Conservation (phyloP, 2,797 vertebrate genomes). For the Gadopsis marmoratus region DNA sequence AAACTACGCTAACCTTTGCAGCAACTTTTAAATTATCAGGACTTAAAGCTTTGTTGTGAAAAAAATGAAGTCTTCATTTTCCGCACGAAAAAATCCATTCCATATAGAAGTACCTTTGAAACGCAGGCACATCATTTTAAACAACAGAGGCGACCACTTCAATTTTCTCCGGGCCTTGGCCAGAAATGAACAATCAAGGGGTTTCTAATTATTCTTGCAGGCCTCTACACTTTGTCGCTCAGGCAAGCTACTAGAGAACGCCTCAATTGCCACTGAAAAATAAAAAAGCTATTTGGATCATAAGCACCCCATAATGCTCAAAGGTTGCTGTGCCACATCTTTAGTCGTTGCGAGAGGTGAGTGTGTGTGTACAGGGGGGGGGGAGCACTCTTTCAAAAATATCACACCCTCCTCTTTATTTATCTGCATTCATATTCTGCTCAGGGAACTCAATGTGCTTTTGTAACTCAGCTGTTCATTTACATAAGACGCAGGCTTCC, state of each 20-base stretch:
- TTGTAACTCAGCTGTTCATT: slow-evolving; percentile 65
- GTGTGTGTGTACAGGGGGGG: slow-evolving; percentile 4
- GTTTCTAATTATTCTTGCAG: slow-evolving; percentile 22
- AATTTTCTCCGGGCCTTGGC: slow-evolving; percentile 21
- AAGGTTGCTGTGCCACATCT: slow-evolving; percentile 12
- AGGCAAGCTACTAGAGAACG: background rate
- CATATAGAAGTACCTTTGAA: slow-evolving; percentile 2
- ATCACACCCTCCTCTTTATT: slow-evolving; percentile 38
- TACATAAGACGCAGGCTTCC: slow-evolving; percentile 61
- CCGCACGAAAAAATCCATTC: slow-evolving; percentile 5
- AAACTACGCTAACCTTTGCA: background rate
- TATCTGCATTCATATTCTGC: slow-evolving; percentile 55
- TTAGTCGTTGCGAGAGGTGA: background rate
- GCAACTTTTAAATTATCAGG: background rate
- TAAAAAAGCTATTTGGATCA: slow-evolving; percentile 47
- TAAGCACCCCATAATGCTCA: slow-evolving; percentile 11
- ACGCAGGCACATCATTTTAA: background rate
- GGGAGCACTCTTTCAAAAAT: slow-evolving; percentile 27
- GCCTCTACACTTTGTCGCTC: slow-evolving; percentile 1
- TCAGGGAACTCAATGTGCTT: slow-evolving; percentile 53
- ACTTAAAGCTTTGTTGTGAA: background rate
- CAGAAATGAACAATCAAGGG: slow-evolving; percentile 35
- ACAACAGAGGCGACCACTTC: slow-evolving; percentile 10
- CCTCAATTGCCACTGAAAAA: slow-evolving; percentile 1
- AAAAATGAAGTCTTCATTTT: slow-evolving; percentile 19